Evolutionary conservation across 2,797 vertebrate genomes (phyloP).

Genomic region (Hylomyscus alleni): DNA sequence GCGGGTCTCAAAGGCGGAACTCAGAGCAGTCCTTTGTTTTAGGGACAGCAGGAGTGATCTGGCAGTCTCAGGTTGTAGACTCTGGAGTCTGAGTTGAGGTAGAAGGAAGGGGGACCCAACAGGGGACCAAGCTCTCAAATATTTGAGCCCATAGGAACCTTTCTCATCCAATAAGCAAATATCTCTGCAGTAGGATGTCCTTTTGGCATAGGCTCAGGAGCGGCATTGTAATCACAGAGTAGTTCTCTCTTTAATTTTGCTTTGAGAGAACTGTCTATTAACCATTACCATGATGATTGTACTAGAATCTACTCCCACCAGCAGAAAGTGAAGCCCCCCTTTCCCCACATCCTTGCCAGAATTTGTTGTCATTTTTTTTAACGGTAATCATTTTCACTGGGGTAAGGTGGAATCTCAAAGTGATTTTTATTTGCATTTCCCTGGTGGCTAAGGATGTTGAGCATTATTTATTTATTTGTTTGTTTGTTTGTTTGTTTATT

Average conservation of each 20-base stretch:
- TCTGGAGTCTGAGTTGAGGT: too few relatives aligned
- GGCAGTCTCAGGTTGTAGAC: too few relatives aligned
- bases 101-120: too few relatives aligned
- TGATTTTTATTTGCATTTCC: neutral
- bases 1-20: too few relatives aligned
- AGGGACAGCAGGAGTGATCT: too few relatives aligned
- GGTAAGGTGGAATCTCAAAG: neutral
- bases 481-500: too few relatives aligned
- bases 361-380: neutral
- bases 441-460: neutral
- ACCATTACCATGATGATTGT: neutral
- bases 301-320: neutral
- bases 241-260: neutral
- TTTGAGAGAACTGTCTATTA: neutral
- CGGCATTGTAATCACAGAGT: neutral
- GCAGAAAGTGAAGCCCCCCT: neutral
- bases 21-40: too few relatives aligned
- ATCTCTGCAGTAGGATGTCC: neutral
- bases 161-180: neutral
- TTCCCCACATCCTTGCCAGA: neutral
- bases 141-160: neutral
- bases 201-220: neutral
- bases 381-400: neutral
- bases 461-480: too few relatives aligned
- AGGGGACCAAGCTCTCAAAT: neutral